Conservation (phyloP, 2,888 invertebrate species). For the Camponotus fellah region DNA sequence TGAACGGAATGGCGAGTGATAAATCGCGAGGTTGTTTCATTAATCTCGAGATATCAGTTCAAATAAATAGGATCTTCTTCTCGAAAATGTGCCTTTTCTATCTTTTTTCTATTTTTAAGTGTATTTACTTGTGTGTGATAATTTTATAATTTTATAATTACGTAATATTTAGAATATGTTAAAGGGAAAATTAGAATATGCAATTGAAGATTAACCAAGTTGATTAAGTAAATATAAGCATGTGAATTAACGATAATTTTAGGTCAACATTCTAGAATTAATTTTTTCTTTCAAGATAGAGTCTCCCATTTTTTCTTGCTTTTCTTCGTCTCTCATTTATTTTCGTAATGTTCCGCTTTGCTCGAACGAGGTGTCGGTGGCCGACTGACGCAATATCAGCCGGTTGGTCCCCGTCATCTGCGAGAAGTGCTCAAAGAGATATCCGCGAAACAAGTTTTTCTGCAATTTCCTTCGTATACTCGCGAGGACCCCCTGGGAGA, state of each 20-base stretch:
- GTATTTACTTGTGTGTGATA: not conserved
- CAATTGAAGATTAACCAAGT: not conserved
- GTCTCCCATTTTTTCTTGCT: constrained; percentile 58
- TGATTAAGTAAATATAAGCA: not conserved
- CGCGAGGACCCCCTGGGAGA: constrained; percentile 63
- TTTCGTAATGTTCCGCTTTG: constrained; percentile 56
- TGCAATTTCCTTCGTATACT: constrained; percentile 80
- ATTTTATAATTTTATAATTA: constrained; percentile 5
- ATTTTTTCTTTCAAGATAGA: not conserved
- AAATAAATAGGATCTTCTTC: not conserved
- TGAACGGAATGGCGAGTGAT: constrained; percentile 26
- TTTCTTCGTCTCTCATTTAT: constrained; percentile 10
- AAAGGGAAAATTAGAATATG: not conserved
- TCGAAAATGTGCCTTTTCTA: not conserved
- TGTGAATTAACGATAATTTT: constrained; percentile 1
- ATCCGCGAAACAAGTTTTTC: constrained; percentile 82
- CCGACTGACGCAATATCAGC: constrained; percentile 78
- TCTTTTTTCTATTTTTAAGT: not conserved
- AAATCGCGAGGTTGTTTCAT: constrained; percentile 17
- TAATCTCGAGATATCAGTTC: constrained; percentile 9
- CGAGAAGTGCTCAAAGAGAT: constrained; percentile 83
- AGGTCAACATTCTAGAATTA: not conserved
- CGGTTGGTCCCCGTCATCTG: constrained; percentile 80
- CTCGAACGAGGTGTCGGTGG: constrained; percentile 66
- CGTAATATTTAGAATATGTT: not conserved